Conservation (phyloP, 2,113 vertebrate genomes). For the Ciconia stormi region DNA sequence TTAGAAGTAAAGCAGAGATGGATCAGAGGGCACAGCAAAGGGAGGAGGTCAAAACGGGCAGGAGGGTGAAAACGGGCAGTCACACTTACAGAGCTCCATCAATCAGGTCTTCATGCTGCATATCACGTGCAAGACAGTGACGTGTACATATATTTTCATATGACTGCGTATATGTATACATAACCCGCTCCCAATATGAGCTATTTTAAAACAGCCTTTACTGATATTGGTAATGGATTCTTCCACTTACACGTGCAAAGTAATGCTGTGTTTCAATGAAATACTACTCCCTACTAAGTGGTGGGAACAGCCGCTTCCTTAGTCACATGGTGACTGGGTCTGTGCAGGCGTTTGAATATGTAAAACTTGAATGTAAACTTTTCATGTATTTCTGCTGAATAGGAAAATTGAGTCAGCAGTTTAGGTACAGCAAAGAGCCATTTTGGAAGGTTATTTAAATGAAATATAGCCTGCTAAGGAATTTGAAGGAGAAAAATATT, state of each 20-base stretch:
- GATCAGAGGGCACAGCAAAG: background rate
- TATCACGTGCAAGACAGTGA: background rate
- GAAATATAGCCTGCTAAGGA: background rate
- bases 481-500: background rate
- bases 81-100: background rate
- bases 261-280: background rate
- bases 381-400: background rate
- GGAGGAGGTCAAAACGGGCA: background rate
- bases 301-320: background rate
- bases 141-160: background rate
- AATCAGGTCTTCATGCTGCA: background rate
- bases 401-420: background rate
- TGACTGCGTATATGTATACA: background rate
- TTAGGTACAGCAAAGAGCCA: background rate
- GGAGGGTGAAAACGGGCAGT: background rate
- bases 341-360: background rate
- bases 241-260: background rate
- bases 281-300: background rate
- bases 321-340: background rate
- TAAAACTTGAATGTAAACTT: background rate
- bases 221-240: background rate
- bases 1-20: background rate
- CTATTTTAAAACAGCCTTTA: background rate
- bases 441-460: background rate
- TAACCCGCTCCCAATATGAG: accelerated